A percentile compares a stretch with the other conserved stretches of the same genome.
These are phyloP conservation scores for Sminthurides aquaticus DNA, from an alignment of 2,888 invertebrate genomes.

Conservation along the genomic window DNA sequence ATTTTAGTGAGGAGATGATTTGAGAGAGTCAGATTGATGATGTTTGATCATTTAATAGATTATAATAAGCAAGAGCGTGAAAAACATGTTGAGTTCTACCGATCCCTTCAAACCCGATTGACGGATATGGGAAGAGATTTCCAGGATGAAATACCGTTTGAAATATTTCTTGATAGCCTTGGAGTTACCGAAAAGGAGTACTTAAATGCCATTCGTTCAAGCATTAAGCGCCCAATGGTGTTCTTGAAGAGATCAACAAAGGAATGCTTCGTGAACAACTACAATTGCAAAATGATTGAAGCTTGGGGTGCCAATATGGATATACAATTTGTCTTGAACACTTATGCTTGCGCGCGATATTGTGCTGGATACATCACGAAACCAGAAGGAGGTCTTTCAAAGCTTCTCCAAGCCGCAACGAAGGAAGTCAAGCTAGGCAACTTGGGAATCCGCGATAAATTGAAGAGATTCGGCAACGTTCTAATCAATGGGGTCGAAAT, in stretches of 20 bases:
- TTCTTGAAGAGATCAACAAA: slow-evolving; percentile 37
- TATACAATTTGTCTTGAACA: slow-evolving; percentile 45
- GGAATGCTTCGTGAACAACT: slow-evolving; percentile 41
- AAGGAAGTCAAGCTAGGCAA: slow-evolving; percentile 43
- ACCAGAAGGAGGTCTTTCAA: slow-evolving; percentile 35
- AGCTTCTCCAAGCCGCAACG: slow-evolving; percentile 30
- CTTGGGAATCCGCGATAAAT: slow-evolving; percentile 33
- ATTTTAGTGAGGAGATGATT: background rate
- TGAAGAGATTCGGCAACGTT: slow-evolving; percentile 33
- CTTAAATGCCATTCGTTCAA: slow-evolving; percentile 26
- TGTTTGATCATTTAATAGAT: background rate
- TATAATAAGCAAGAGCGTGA: no score
- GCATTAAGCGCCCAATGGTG: slow-evolving; percentile 28
- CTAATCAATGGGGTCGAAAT: slow-evolving; percentile 41
- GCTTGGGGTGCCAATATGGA: slow-evolving; percentile 46
- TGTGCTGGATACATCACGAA: slow-evolving; percentile 43
- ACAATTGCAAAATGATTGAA: slow-evolving; percentile 40
- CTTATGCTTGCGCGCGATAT: slow-evolving; percentile 45
- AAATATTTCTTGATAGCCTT: slow-evolving; percentile 23
- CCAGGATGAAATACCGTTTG: slow-evolving; percentile 19
- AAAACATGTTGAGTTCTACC: background rate
- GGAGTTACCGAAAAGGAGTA: slow-evolving; percentile 24
- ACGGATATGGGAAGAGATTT: background rate
- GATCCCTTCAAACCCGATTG: background rate
- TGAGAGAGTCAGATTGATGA: background rate